Conservation (phyloP, 2,113 vertebrate species). For the Macrotus californicus region DNA sequence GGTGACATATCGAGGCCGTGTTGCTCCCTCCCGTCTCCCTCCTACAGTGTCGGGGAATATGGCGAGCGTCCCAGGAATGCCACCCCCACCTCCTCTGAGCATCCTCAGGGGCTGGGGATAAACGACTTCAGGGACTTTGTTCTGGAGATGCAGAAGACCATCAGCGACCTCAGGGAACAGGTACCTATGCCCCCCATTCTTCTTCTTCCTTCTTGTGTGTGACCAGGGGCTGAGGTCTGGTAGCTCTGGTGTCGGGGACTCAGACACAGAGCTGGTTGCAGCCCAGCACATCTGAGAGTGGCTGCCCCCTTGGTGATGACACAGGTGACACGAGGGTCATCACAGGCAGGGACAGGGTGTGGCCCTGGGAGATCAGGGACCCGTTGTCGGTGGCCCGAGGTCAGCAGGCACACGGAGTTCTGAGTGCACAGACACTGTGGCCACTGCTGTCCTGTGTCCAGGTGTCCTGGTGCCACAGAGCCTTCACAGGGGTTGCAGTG, state of each 20-base stretch:
- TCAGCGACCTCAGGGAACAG: slow-evolving; percentile 94
- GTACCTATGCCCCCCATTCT: slow-evolving; percentile 62
- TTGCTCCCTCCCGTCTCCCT: neutral
- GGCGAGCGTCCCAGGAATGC: slow-evolving; percentile 73
- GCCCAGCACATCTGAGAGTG: neutral
- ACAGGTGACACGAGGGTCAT: too few species aligned
- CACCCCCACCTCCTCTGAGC: slow-evolving; percentile 75
- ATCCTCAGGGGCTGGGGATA: slow-evolving; percentile 73
- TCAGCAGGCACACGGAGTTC: too few species aligned
- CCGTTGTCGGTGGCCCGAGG: too few species aligned
- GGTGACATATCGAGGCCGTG: accelerated
- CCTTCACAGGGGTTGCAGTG: neutral
- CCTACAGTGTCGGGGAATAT: slow-evolving; percentile 75
- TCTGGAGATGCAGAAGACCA: slow-evolving; percentile 94
- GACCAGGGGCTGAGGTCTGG: too few species aligned
- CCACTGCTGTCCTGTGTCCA: too few species aligned
- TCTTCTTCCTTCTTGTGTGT: too few species aligned
- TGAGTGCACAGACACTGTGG: too few species aligned
- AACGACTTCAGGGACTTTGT: slow-evolving; percentile 95
- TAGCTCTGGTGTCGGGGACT: neutral
- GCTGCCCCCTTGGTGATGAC: too few species aligned
- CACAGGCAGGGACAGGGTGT: neutral
- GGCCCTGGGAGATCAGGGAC: too few species aligned
- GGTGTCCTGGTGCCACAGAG: too few species aligned
- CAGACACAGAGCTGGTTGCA: neutral